Evolutionary conservation across 2,888 invertebrate genomes (phyloP).

Genomic region (Nomada ruficornis): DNA sequence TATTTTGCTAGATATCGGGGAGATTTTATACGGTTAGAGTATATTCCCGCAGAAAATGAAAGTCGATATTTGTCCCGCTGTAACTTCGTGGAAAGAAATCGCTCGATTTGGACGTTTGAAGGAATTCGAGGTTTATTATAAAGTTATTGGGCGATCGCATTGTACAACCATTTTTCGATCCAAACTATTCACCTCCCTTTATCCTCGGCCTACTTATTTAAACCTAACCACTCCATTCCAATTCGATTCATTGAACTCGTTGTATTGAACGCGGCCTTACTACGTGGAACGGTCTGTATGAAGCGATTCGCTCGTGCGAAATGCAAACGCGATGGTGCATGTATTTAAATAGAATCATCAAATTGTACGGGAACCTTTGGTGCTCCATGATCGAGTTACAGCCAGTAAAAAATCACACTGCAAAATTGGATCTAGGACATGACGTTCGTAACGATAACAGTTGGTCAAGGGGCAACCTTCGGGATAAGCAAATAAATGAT

Average conservation of each 20-base stretch:
- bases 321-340: conserved; percentile 20
- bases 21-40: too few relatives aligned
- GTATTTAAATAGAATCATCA: conserved; percentile 46
- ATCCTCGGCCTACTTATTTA: conserved; percentile 21
- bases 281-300: conserved; percentile 30
- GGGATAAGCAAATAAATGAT: conserved; percentile 31
- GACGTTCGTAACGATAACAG: conserved; percentile 28
- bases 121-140: too few relatives aligned
- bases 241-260: conserved; percentile 24
- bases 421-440: conserved; percentile 41
- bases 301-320: conserved; percentile 1
- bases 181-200: conserved; percentile 2
- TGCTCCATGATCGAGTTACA: conserved; percentile 14
- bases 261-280: neutral
- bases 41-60: too few relatives aligned
- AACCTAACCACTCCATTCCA: conserved; percentile 20
- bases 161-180: conserved; percentile 9
- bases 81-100: too few relatives aligned
- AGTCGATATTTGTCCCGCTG: too few relatives aligned
- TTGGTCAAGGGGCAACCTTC: conserved; percentile 35
- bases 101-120: too few relatives aligned
- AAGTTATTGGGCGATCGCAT: neutral
- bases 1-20: too few relatives aligned
- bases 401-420: conserved; percentile 16
- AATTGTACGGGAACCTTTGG: conserved; percentile 28